Conservation (phyloP, 2,113 vertebrate genomes). For the Mus musculus region GRCm39 chr4:59106001-59106500, state of each 20-base stretch:
- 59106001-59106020: background rate
- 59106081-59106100: background rate
- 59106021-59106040: background rate
- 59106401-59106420: background rate
- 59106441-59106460: background rate
- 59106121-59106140: background rate
- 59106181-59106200: background rate
- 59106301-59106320: background rate
- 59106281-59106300: background rate
- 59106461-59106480: too few species aligned
- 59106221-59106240: background rate
- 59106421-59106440: background rate
- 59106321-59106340: background rate
- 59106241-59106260: background rate
- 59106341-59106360: background rate
- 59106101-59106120: background rate
- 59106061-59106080: background rate
- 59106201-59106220: background rate
- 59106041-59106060: background rate
- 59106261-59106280: background rate
- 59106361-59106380: background rate
- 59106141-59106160: too few species aligned
- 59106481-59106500: background rate
- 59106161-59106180: background rate
- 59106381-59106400: background rate